Evolutionary conservation across 2,888 invertebrate genomes (phyloP), one percentile per base, ranked within the genome.

Genomic region (Mesorhabditis sp.): DNA sequence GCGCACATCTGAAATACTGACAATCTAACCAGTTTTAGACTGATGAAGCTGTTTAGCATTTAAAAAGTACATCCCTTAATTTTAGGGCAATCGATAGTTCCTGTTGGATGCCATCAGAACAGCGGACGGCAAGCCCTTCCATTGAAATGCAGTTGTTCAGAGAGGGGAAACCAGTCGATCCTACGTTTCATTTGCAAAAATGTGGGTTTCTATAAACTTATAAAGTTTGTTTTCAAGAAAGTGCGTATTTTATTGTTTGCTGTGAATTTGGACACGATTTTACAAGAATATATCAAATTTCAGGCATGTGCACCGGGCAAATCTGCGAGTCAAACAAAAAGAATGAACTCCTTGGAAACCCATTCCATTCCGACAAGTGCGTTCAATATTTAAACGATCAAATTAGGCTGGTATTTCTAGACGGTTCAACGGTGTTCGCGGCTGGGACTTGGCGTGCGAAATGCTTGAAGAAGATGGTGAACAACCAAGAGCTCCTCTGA

Each of bases 221-320:
- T 2, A 41, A 5, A 10, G 4, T 5, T 13, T 44, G 43, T 44
- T 44, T 50, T 50, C 58, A n/a, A 50, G 7, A 6, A 41, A 73
- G 13, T n/a, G 6, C 43, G 67, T 15, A 10, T 15, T 71, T n/a
- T 41, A 10, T 45, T 69, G 43, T 43, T n/a, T 69, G 0, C 61
- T n/a, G 7, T 70, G 42, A 41, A 50, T 45, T 63, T 15, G 7
- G 41, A 63, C 41, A 63, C 41, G 10, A n/a, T 58, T 58, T 58
- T 58, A n/a, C 13, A n/a, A 10, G n/a, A 58, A 58, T 10, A 58
- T 58, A 58, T 13, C n/a, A 58, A 58, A 13, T 63, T 72, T 72
- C 66, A 85, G 84, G 84, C 71, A 83, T 84, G 82, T 85, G 85
- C 75, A 85, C 84, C 6, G 85, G 85, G 5, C 84, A 84, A 68